A percentile compares a stretch with the other conserved stretches of the same genome.
phyloP scores from a whole-genome alignment of 2,113 vertebrate genomes.

The Indicator maculatus region DNA sequence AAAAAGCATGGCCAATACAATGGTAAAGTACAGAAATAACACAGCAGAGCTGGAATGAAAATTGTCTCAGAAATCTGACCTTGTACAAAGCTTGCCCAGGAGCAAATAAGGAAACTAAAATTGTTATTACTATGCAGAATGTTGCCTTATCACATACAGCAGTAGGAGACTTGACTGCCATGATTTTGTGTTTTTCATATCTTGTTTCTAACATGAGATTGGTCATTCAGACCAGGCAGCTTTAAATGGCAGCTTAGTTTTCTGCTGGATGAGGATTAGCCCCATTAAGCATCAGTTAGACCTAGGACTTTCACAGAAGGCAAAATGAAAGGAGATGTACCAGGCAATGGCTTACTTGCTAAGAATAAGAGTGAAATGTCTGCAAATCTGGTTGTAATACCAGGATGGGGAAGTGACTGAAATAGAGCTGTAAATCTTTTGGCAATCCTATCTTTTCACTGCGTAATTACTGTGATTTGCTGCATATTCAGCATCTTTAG shows the following conservation, averaged over 20 bases:
- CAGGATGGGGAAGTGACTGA: background rate
- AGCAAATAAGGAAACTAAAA: background rate
- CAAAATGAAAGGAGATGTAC: background rate
- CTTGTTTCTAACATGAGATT: background rate
- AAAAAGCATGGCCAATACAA: background rate
- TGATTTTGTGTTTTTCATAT: background rate
- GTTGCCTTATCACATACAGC: background rate
- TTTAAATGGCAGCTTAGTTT: background rate
- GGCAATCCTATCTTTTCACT: background rate
- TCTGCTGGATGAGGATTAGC: background rate
- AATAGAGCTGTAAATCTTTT: background rate
- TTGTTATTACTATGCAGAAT: background rate
- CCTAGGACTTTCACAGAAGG: background rate
- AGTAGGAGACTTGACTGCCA: background rate
- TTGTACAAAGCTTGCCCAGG: background rate
- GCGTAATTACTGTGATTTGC: background rate
- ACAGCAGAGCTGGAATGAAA: background rate
- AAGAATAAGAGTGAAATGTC: background rate
- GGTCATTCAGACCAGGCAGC: background rate
- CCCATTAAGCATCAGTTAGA: background rate
- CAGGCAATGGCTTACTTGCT: background rate
- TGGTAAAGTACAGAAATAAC: background rate
- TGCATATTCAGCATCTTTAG: background rate
- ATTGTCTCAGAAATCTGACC: background rate
- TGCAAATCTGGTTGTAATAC: background rate